A percentile compares a stretch with the other conserved stretches of the same genome.
These are phyloP conservation scores for Cephalotes varians DNA, from an alignment of 2,888 invertebrate genomes.

Conservation along the genomic window DNA sequence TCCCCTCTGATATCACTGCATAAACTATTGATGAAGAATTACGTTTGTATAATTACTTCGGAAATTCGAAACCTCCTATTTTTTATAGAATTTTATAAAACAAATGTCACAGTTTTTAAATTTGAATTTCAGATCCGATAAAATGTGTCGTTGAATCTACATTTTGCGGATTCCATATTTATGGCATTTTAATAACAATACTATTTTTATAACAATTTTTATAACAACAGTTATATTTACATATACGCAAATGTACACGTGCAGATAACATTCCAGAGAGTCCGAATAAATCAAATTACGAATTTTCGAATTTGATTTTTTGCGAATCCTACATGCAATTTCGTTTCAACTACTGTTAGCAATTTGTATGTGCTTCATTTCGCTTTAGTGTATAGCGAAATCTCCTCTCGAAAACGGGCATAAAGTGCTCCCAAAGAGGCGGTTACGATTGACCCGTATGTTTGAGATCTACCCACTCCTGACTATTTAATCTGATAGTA, in stretches of 20 bases:
- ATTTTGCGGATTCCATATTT: neutral
- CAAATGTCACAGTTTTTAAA: no score
- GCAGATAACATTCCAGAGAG: neutral
- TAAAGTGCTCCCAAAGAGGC: conserved; percentile 20
- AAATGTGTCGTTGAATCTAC: neutral
- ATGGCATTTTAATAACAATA: neutral
- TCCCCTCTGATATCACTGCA: neutral
- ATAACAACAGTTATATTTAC: no score
- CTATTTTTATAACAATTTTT: no score
- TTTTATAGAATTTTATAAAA: neutral
- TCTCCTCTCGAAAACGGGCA: neutral
- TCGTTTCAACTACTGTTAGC: neutral
- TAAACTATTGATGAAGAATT: neutral
- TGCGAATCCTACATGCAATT: neutral
- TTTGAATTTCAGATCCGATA: neutral
- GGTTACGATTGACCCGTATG: conserved; percentile 12
- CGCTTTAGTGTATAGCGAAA: neutral
- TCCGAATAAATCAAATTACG: neutral
- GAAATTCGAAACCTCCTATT: neutral
- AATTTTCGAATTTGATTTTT: neutral
- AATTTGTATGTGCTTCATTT: neutral
- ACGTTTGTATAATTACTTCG: neutral
- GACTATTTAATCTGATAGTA: conserved; percentile 2
- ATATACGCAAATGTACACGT: no score
- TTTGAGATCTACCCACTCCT: neutral